Base-by-base conservation (phyloP, 2,888 invertebrate genomes). In the Choreutis nemorana region DNA sequence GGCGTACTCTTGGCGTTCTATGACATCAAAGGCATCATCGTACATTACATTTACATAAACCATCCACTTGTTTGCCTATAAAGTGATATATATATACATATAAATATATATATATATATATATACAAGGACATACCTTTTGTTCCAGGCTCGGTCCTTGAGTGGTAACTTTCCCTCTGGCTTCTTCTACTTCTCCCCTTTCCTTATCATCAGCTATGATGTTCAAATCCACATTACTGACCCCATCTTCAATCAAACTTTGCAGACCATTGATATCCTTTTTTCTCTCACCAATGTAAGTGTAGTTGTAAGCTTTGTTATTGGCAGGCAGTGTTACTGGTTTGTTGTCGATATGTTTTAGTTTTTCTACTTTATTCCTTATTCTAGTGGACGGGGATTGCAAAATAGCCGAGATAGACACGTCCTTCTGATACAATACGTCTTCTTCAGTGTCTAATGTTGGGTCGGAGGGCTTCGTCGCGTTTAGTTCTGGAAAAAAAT, bases 341-440 rank as follows among this genome's bases (percentile, higher is more conserved):
- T 27, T 32, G 39, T 27, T 42, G 14, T 55, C 59, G 60, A 59
- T 65, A 65, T 65, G 65, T 59, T 40, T 62, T 41, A 56, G 44
- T 50, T 55, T 66, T 59, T 65, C 41, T 39, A 55, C 64, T 58
- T 52, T 50, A 51, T 62, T 66, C 57, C 55, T 70, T 52, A 70
- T 32, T 61, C 65, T 77, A 75, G 20, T 39, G 73, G 73, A 77
- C 66, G 79, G 73, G 30, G 80, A 77, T 53, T 84, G 85, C 58
- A 88, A 73, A 64, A 89, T 87, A 16, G 88, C 89, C 40, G 89
- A 89, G 63, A 90, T 87, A 28, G 88, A 87, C 3, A 87, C 89
- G 48, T 89, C 90, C 63, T 89, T 90, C 63, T 89, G 88, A 50
- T 88, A 88, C 20, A 90, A 68, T 34, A 90, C 84, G 59, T 88